phyloP scores from a whole-genome alignment of 2,888 invertebrate species.

The Chloroclysta siterata region DNA sequence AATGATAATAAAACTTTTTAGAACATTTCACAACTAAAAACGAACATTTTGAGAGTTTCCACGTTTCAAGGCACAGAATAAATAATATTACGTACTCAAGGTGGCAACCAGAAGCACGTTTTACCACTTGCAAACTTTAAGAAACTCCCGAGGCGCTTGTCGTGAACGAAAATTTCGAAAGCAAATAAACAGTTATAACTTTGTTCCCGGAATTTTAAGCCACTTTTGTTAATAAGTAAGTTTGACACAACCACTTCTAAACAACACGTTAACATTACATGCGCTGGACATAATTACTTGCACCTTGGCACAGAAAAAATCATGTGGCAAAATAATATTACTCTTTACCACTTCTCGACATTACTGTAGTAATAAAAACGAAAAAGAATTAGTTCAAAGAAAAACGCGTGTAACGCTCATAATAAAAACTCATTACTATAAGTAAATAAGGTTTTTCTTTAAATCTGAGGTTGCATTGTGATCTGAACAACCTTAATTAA shows the following conservation, averaged over 20 bases:
- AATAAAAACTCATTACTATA: too few species aligned
- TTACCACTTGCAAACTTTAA: slow-evolving; percentile 24
- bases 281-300: too few species aligned
- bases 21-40: slow-evolving; percentile 1
- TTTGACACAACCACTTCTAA: not conserved
- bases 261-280: not conserved
- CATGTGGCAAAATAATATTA: too few species aligned
- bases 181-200: slow-evolving; percentile 15
- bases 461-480: not conserved
- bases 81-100: not conserved
- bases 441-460: too few species aligned
- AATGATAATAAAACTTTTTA: too few species aligned
- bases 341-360: too few species aligned
- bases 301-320: too few species aligned
- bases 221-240: not conserved
- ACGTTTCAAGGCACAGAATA: slow-evolving; percentile 1
- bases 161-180: slow-evolving; percentile 6
- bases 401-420: too few species aligned
- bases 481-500: slow-evolving; percentile 33
- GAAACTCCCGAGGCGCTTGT: slow-evolving; percentile 16
- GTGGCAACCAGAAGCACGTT: slow-evolving; percentile 28
- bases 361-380: too few species aligned
- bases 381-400: too few species aligned
- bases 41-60: slow-evolving; percentile 13
- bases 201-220: not conserved